These are phyloP conservation scores for Manis pentadactyla DNA, from an alignment of 2,797 vertebrate species.

Conservation along the genomic window DNA sequence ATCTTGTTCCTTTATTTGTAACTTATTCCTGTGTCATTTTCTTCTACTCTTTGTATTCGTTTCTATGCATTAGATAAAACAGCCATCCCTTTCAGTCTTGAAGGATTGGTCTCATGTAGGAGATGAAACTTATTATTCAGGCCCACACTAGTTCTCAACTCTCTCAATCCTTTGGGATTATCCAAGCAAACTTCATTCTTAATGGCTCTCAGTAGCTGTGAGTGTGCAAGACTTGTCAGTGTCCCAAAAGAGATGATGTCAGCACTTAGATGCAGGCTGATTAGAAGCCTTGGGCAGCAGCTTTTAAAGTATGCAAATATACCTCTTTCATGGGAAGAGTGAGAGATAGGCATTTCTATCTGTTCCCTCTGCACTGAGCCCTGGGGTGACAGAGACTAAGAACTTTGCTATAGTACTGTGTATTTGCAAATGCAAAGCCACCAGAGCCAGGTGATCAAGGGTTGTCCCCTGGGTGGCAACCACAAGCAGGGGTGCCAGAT, in stretches of 20 bases:
- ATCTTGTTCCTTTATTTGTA: background rate
- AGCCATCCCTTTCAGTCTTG: background rate
- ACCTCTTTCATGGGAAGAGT: background rate
- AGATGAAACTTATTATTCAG: background rate
- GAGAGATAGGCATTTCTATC: background rate
- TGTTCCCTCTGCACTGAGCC: background rate
- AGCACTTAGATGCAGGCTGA: background rate
- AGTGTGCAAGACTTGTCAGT: background rate
- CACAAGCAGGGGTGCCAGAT: background rate
- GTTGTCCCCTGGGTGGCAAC: too few species aligned
- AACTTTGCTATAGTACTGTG: background rate
- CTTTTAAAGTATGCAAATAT: background rate
- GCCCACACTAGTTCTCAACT: background rate
- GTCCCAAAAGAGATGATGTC: background rate
- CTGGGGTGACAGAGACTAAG: fast-evolving
- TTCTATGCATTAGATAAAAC: background rate
- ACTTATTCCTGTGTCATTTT: background rate
- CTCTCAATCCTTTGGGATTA: background rate
- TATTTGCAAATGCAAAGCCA: background rate
- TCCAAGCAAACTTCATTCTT: background rate
- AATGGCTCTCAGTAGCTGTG: background rate
- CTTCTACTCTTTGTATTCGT: background rate
- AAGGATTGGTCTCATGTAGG: background rate
- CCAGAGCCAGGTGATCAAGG: background rate
- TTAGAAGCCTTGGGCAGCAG: background rate